phyloP scores from a whole-genome alignment of 1,140 invertebrate genomes.

The Trichonephila inaurata region DNA sequence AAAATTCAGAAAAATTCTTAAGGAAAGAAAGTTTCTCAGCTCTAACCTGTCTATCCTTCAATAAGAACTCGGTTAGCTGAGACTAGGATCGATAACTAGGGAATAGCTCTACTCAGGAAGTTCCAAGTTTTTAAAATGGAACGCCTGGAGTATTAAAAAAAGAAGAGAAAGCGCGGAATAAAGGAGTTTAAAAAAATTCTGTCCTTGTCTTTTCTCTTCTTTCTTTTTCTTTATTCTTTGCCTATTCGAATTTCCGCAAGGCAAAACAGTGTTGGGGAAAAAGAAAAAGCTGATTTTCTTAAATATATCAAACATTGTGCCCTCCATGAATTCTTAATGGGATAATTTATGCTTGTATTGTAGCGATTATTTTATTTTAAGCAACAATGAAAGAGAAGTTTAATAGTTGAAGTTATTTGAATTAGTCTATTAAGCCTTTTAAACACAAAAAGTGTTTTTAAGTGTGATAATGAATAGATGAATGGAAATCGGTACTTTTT shows the following conservation, averaged over 20 bases:
- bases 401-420: too few relatives aligned
- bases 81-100: neutral
- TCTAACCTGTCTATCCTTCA: neutral
- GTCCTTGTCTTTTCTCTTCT: neutral
- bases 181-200: constrained; percentile 7
- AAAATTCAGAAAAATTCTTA: neutral
- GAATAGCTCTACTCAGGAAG: neutral
- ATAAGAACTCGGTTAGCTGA: constrained; percentile 5
- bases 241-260: neutral
- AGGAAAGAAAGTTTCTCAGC: neutral
- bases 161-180: neutral
- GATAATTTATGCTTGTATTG: neutral
- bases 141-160: neutral
- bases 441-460: too few relatives aligned
- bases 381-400: neutral
- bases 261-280: neutral
- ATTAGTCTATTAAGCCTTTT: too few relatives aligned
- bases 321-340: neutral
- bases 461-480: too few relatives aligned
- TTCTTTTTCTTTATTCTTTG: neutral
- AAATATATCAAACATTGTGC: neutral
- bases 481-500: too few relatives aligned
- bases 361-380: neutral
- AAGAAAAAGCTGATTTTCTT: neutral
- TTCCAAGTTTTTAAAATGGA: neutral